Base-by-base conservation (phyloP, 64 coral and sea anemone species). In the Montipora cactus region DNA sequence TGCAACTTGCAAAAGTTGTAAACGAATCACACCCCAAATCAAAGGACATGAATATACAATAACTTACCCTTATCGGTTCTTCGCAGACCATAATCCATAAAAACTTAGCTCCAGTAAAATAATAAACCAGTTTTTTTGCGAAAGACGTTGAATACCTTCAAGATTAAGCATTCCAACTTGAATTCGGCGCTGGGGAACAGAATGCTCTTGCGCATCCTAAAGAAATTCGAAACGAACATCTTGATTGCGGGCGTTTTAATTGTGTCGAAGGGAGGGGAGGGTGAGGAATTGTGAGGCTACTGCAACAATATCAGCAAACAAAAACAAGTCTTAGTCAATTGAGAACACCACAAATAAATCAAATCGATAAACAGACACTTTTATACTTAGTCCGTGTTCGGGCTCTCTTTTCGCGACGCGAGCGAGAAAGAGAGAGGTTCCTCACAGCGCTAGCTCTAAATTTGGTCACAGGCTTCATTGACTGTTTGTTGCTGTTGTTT, bases 61-160 rank as follows among this genome's bases (percentile, higher is more conserved):
- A 83, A 85, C 98, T 48, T 96, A 99, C 98, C 98, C 95, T 96
- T 92, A 99, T 96, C 28, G 98, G 98, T 95, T 99, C 98, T 80
- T 99, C 98, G 61, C 92, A 96, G 75, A 99, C 89, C 98, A 99
- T 99, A 53, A 92, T 99, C 89, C 89, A 95, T 95, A 89, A 80
- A 98, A 91, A 71, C 16, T 20, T 10, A 49, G 82, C 64, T 86
- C 18, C 5, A 71, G 16, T n/a, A 71, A 8, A 13, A 48, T 13
- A 78, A 12, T 49, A 78, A 78, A 78, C 14, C 13, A 49, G 47
- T n/a, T 3, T 76, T 78, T 78, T 78, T 78, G 12, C 76, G 44
- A 78, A 3, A 85, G 66, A 85, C 82, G 62, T 71, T 85, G 61
- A 67, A 70, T 19, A 50, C 18, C 18, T 69, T 68, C 82, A 45